Conservation (phyloP, 2,888 invertebrate species). For the Caenorhabditis uteleia region DNA sequence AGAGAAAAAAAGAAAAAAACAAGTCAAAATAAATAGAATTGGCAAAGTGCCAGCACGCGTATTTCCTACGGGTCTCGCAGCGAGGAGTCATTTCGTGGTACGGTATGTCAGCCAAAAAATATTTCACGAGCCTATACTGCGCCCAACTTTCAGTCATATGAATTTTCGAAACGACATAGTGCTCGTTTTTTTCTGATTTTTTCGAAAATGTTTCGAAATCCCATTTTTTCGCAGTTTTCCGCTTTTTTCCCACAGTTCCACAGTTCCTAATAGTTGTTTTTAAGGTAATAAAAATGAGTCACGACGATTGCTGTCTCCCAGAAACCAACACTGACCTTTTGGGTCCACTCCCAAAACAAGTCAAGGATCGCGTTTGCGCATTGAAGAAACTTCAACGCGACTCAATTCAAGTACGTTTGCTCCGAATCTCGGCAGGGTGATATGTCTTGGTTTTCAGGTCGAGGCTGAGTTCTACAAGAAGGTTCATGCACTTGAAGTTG, state of each 20-base stretch:
- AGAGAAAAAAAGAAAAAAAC: too few species aligned
- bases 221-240: neutral
- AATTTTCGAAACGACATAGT: too few species aligned
- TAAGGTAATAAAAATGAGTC: constrained; percentile 9
- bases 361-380: constrained; percentile 55
- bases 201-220: neutral
- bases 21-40: too few species aligned
- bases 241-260: too few species aligned
- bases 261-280: constrained; percentile 3
- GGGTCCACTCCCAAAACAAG: constrained; percentile 11
- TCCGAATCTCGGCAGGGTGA: too few species aligned
- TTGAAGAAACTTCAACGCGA: constrained; percentile 64
- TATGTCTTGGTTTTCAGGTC: constrained; percentile 76
- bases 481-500: constrained; percentile 89
- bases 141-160: too few species aligned
- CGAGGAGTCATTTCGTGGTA: too few species aligned
- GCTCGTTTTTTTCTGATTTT: neutral
- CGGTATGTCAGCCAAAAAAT: too few species aligned
- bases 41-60: too few species aligned
- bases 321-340: constrained; percentile 17
- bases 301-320: neutral
- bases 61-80: too few species aligned
- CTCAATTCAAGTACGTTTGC: constrained; percentile 40
- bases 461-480: constrained; percentile 92
- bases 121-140: too few species aligned